Evolutionary conservation across 1,140 invertebrate genomes (phyloP).

Genomic region (Cotesia glomerata): DNA sequence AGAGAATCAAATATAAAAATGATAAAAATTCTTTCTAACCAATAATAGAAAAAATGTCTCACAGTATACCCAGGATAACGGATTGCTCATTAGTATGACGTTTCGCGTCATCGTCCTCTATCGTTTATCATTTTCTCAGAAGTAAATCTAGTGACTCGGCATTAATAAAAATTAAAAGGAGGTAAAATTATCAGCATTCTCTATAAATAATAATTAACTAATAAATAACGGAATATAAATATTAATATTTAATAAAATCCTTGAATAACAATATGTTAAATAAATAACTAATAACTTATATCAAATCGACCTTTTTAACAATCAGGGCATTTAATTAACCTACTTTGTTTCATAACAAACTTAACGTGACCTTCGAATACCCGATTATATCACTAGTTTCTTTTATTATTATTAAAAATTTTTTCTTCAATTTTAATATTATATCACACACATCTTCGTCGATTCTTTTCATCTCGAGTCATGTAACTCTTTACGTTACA

Average conservation of each 20-base stretch:
- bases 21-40: not conserved
- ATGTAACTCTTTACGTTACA: conserved; percentile 15
- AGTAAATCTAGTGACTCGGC: not conserved
- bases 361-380: conserved; percentile 20
- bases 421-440: conserved; percentile 1
- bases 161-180: not conserved
- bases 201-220: not conserved
- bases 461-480: not conserved
- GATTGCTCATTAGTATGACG: conserved; percentile 1
- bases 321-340: conserved; percentile 16
- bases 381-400: conserved; percentile 21
- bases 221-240: not conserved
- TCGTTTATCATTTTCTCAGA: not conserved
- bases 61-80: not conserved
- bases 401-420: conserved; percentile 28
- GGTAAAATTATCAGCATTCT: not conserved
- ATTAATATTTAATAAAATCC: not conserved
- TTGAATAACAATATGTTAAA: not conserved
- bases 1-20: too few species aligned
- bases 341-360: conserved; percentile 23
- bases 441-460: not conserved
- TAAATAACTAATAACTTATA: not conserved
- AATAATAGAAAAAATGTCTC: not conserved
- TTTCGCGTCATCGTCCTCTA: conserved; percentile 23
- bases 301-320: conserved; percentile 6